Conservation (phyloP, 2,797 vertebrate species). For the Chromobotia macracanthus region DNA sequence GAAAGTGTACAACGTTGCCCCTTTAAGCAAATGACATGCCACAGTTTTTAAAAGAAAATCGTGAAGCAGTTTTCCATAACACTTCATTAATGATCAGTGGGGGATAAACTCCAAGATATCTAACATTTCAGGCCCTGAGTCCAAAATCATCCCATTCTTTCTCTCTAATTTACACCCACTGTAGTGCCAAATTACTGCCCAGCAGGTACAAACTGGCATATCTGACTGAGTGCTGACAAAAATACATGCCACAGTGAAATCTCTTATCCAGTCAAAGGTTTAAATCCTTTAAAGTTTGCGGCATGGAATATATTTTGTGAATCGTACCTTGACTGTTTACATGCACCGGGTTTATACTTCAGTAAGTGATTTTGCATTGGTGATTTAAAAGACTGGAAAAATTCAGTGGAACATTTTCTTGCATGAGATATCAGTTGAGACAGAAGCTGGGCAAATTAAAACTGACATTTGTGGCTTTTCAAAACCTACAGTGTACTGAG, state of each 20-base stretch:
- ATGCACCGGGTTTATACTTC: neutral
- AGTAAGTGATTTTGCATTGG: slow-evolving; percentile 1
- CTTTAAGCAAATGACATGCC: neutral
- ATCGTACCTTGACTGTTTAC: slow-evolving; percentile 22
- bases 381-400: slow-evolving; percentile 7
- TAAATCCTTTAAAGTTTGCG: neutral
- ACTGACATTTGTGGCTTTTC: neutral
- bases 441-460: slow-evolving; percentile 6
- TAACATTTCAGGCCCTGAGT: slow-evolving; percentile 20
- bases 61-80: slow-evolving; percentile 16
- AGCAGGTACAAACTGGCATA: slow-evolving; percentile 31
- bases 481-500: neutral
- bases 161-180: slow-evolving; percentile 28
- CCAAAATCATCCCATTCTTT: slow-evolving; percentile 11
- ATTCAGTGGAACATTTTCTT: neutral
- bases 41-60: slow-evolving; percentile 11
- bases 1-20: too few species aligned
- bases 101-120: slow-evolving; percentile 27
- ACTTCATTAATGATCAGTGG: slow-evolving; percentile 28
- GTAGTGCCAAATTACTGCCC: slow-evolving; percentile 26
- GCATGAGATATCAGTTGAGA: slow-evolving; percentile 3
- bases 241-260: slow-evolving; percentile 10
- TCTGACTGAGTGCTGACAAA: slow-evolving; percentile 1
- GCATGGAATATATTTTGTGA: slow-evolving; percentile 11
- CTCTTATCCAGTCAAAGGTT: neutral